Conservation (phyloP, 2,113 vertebrate genomes). For the Camelus bactrianus region DNA sequence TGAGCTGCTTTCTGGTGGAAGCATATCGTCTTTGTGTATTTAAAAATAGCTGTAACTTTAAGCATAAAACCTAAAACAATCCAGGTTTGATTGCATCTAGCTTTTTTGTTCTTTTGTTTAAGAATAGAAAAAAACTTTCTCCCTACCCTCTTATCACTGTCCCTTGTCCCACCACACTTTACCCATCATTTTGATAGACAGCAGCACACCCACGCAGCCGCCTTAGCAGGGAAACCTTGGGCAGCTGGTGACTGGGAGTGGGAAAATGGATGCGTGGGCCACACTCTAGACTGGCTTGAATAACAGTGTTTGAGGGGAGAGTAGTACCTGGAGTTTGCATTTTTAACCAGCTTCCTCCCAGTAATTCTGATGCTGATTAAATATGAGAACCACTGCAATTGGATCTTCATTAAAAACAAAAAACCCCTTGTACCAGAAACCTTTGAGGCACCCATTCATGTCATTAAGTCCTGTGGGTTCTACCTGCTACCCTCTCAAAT, state of each 20-base stretch:
- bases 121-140: background rate
- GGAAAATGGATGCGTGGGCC: background rate
- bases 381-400: background rate
- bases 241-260: background rate
- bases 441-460: background rate
- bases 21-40: background rate
- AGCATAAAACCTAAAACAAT: slow-evolving; percentile 12
- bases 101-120: background rate
- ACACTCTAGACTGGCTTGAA: background rate
- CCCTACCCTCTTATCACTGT: background rate
- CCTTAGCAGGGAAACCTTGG: background rate
- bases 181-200: background rate
- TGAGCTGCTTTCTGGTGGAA: slow-evolving; percentile 21
- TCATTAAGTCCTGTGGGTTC: background rate
- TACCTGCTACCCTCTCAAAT: background rate
- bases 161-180: background rate
- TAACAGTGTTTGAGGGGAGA: background rate
- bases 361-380: slow-evolving; percentile 53
- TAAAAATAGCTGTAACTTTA: background rate
- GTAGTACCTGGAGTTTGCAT: slow-evolving; percentile 51
- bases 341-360: background rate
- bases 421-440: background rate
- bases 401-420: background rate
- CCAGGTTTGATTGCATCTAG: slow-evolving; percentile 9
- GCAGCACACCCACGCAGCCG: background rate